Evolutionary conservation across 2,113 vertebrate species (phyloP).

Genomic region (Crotophaga sulcirostris): DNA sequence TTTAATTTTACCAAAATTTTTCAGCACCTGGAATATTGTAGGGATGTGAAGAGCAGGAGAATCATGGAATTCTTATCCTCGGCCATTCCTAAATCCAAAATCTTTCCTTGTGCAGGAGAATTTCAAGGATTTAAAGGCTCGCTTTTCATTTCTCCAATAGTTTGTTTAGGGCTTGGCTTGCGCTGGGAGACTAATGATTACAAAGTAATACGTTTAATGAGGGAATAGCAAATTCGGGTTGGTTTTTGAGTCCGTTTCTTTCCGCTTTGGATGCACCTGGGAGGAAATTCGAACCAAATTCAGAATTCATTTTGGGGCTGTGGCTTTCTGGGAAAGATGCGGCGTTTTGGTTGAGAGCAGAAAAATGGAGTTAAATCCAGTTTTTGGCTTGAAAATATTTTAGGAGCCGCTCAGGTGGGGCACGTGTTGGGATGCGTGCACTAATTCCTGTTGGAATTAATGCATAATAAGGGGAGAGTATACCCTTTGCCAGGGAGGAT

Average conservation of each 20-base stretch:
- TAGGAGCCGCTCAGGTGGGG: neutral
- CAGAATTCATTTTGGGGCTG: neutral
- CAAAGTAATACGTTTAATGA: neutral
- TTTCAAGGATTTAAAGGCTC: neutral
- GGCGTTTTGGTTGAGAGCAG: too few relatives aligned
- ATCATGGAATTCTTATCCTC: neutral
- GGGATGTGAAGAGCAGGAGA: neutral
- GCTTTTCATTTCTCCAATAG: slow-evolving; percentile 21
- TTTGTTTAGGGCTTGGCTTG: slow-evolving; percentile 36
- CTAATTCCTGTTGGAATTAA: neutral
- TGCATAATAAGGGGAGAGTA: neutral
- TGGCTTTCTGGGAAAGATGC: neutral
- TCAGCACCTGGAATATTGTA: slow-evolving; percentile 13
- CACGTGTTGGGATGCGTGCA: neutral
- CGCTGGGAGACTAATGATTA: neutral
- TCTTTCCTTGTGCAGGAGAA: neutral
- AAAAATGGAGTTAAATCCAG: rapidly evolving
- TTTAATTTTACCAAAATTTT: slow-evolving; percentile 48
- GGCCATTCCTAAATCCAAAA: neutral
- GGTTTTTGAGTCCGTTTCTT: neutral
- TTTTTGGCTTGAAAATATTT: neutral
- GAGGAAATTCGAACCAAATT: neutral
- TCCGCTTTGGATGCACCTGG: neutral
- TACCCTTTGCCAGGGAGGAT: neutral
- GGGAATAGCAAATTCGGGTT: neutral